phyloP scores from a whole-genome alignment of 2,113 vertebrate genomes.

The Pagrus major region DNA sequence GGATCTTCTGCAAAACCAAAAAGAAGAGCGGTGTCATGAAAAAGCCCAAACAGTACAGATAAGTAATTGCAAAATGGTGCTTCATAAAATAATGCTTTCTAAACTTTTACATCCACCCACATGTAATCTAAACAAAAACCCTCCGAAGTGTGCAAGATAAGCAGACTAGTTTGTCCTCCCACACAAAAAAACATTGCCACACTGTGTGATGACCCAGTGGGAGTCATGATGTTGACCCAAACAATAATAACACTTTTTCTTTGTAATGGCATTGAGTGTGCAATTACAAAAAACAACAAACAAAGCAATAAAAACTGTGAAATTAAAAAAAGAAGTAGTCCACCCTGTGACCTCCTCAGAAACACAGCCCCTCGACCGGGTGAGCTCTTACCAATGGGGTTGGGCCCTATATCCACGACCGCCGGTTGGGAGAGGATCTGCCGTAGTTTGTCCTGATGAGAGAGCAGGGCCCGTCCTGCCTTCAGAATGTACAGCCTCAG shows the following conservation, averaged over 20 bases:
- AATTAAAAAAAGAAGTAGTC: too few relatives aligned
- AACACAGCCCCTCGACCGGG: background rate
- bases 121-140: background rate
- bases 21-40: background rate
- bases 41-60: background rate
- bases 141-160: background rate
- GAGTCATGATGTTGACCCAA: background rate
- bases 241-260: background rate
- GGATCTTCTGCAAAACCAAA: conserved; percentile 88
- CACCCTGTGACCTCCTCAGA: background rate
- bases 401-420: conserved; percentile 86
- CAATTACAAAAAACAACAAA: too few relatives aligned
- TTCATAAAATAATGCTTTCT: background rate
- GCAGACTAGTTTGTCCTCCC: background rate
- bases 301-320: too few relatives aligned
- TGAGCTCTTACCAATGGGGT: conserved; percentile 85
- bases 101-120: background rate
- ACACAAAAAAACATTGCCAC: background rate
- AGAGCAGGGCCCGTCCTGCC: conserved; percentile 92
- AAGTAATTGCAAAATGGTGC: background rate
- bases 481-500: conserved; percentile 95
- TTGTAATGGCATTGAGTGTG: background rate
- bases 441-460: conserved; percentile 95
- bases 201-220: background rate
- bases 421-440: conserved; percentile 96